Base-by-base conservation (phyloP, 2,113 vertebrate species). In the Scomber scombrus region DNA sequence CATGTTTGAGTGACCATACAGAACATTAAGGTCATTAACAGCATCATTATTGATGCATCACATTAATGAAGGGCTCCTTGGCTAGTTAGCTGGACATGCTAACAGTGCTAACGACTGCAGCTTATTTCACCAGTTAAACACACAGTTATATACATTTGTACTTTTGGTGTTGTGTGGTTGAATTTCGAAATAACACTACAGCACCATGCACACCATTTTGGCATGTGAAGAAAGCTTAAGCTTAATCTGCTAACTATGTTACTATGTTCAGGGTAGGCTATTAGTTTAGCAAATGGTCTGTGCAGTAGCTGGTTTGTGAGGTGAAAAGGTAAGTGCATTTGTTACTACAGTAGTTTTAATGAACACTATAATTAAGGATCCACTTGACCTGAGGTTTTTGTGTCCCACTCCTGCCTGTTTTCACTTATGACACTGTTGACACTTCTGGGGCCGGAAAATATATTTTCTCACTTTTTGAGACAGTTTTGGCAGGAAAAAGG, bases 391-490 rank as follows among this genome's bases (percentile, higher is more conserved):
- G 23, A 23, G 23, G 16, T 18, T 66, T 47, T n/a, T 10, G 23
- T 72, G 40, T 72, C 54, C 72, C 61, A 13, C 49, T 57, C 40
- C 18, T 18, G 14, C 11, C 18, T 63, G n/a, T 13, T 74, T 58
- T 55, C 19, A 57, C 1, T 21, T 19, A 1, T 26, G 4, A 31
- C 50, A 34, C 26, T 11, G 43, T 65, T 70, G 0, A 56, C 18
- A 18, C 18, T 26, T 46, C 10, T 49, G 40, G 15, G 55, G 18
- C 0, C 4, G 11, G 14, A 69, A 68, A 68, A 60, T 21, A 15
- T 45, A 2, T 66, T 80, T 68, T 63, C 40, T 49, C 74, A 26
- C 45, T 45, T 57, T 68, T 70, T 78, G 11, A 72, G 75, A 82
- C 29, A 14, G 3, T 18, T 74, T 72, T 81, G 61, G 75, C 49